Base-by-base conservation (phyloP, 2,888 invertebrate genomes). In the Calliphora vomitoria region DNA sequence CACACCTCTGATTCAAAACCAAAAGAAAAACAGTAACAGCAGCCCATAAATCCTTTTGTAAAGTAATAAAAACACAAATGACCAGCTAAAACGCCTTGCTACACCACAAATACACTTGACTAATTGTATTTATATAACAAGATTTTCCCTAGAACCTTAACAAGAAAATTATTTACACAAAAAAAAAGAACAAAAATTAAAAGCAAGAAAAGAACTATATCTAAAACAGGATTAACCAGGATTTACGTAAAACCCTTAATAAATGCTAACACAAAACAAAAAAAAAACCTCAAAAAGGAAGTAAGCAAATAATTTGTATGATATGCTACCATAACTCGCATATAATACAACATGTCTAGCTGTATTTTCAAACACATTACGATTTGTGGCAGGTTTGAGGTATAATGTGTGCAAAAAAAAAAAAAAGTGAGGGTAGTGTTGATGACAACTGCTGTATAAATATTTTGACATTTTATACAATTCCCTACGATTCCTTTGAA, bases 391-490 rank as follows among this genome's bases (percentile, higher is more conserved):
- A 68, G 74, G 80, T 71, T 8, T 20, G 15, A 25, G 31, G 8
- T 58, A 13, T 69, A 13, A 35, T 50, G 53, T 82, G 20, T 78
- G 53, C 11, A 25, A 4, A 10, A 44, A 72, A 75, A 35, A 75
- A 35, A 0, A 35, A 0, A 38, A 76, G 80, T 62, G 60, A 82
- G 84, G 84, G 84, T 78, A 88, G 82, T 76, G 81, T 64, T 78
- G 69, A 62, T 89, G 89, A 89, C 88, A 87, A 88, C 85, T 88
- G 82, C 82, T 89, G 88, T 88, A 87, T 87, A 89, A 89, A 89
- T 89, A 89, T 89, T 89, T 89, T 89, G 89, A 89, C 89, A 89
- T 82, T 85, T 79, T 71, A 71, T 79, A 64, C 79, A 83, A 84
- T 84, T 62, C 41, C 25, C 1, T n/a, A 53, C 11, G 60, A 78